Percentiles rank a stretch among this genome's conserved stretches.
phyloP scores from a whole-genome alignment of 2,113 vertebrate species.

The Sceloporus tristichus region DNA sequence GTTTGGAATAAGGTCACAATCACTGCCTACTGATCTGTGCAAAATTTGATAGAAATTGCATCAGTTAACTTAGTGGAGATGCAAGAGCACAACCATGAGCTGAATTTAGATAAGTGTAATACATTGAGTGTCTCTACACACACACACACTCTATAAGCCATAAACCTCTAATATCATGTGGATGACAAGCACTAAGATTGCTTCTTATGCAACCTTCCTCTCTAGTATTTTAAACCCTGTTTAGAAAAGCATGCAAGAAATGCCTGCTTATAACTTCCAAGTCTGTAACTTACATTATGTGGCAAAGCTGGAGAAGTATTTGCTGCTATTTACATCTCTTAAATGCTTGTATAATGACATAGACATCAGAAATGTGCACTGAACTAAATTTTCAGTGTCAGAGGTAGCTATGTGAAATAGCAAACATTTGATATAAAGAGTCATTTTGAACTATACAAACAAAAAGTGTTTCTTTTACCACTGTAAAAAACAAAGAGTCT shows the following conservation, averaged over 20 bases:
- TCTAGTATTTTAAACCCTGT: not conserved
- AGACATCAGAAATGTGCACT: not conserved
- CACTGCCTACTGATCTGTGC: conserved; percentile 20
- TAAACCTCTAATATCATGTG: conserved; percentile 3
- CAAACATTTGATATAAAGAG: not conserved
- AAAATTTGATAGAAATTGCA: conserved; percentile 41
- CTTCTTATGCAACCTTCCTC: not conserved
- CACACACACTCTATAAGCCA: not conserved
- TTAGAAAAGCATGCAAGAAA: not conserved
- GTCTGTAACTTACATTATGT: not conserved
- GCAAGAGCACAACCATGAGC: not conserved
- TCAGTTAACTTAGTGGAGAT: conserved; percentile 16
- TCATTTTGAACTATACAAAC: too few relatives aligned
- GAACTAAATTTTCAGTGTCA: not conserved
- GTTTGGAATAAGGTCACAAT: conserved; percentile 32
- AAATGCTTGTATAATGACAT: not conserved
- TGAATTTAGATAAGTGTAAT: conserved; percentile 14
- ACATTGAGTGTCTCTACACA: not conserved
- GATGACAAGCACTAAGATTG: not conserved
- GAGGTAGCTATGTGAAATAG: not conserved
- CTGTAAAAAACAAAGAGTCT: too few relatives aligned
- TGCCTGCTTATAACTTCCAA: not conserved
- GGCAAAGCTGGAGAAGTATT: not conserved
- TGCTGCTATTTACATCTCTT: not conserved
- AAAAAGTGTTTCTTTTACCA: too few relatives aligned